Percentiles rank a stretch among this genome's conserved stretches.
These are phyloP conservation scores for Neodiprion lecontei DNA, from an alignment of 1,140 invertebrate species.

Conservation along the genomic window DNA sequence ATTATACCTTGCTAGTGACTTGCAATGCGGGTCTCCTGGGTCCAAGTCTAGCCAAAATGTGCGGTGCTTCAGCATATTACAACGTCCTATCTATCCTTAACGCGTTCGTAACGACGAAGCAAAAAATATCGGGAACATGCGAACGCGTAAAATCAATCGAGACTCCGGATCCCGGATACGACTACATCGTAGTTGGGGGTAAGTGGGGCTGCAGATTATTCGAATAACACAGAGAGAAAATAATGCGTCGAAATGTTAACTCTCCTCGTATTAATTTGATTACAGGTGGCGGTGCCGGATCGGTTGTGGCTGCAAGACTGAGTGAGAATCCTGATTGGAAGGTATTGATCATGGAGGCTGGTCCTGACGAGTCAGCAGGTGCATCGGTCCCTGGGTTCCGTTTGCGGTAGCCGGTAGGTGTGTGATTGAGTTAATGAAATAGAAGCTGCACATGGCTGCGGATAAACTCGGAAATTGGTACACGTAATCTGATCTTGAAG, in stretches of 20 bases:
- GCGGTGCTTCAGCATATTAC: neutral
- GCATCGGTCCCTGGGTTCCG: slow-evolving; percentile 20
- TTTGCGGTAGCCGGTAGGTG: no score
- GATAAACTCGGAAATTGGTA: no score
- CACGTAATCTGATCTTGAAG: no score
- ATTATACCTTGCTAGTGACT: no score
- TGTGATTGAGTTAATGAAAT: no score
- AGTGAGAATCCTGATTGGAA: slow-evolving; percentile 49
- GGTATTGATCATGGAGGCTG: slow-evolving; percentile 61
- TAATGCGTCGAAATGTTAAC: no score
- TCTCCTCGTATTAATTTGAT: no score
- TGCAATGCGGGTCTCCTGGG: neutral
- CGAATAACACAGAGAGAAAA: no score
- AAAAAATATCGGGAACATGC: slow-evolving; percentile 52
- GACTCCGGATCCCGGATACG: slow-evolving; percentile 60
- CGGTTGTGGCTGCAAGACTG: slow-evolving; percentile 57
- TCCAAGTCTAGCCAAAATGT: neutral
- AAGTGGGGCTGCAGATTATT: slow-evolving; percentile 46
- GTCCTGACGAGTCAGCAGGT: slow-evolving; percentile 48
- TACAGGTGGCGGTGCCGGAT: slow-evolving; percentile 55
- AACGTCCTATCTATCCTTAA: slow-evolving; percentile 31
- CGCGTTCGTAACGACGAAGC: slow-evolving; percentile 61
- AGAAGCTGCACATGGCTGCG: no score
- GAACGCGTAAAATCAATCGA: slow-evolving; percentile 41
- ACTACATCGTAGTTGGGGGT: slow-evolving; percentile 83